Percentiles rank a stretch among this genome's conserved stretches.
These are phyloP conservation scores for Chaenocephalus aceratus DNA, from an alignment of 2,113 vertebrate genomes.

Conservation along the genomic window DNA sequence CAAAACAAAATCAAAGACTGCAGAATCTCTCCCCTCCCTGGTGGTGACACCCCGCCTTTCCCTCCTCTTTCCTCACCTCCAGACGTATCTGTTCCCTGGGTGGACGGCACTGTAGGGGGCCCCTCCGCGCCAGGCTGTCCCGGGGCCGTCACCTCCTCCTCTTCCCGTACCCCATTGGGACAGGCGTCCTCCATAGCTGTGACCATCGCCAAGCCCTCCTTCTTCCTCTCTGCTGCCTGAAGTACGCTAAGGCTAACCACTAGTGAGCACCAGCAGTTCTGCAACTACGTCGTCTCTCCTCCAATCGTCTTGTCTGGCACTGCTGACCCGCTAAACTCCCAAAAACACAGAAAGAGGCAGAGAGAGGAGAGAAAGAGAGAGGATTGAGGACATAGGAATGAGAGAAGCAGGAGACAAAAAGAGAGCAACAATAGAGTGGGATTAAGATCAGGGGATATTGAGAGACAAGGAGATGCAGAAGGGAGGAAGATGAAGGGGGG, in stretches of 20 bases:
- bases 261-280: conserved; percentile 46
- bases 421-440: conserved; percentile 44
- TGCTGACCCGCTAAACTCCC: conserved; percentile 47
- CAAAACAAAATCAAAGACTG: conserved; percentile 8
- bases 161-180: conserved; percentile 70
- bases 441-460: conserved; percentile 58
- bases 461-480: conserved; percentile 12
- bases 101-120: conserved; percentile 42
- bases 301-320: conserved; percentile 47
- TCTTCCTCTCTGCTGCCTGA: conserved; percentile 59
- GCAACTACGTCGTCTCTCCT: conserved; percentile 59
- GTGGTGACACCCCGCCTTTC: neutral
- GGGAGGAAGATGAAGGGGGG: conserved; percentile 18
- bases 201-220: conserved; percentile 73
- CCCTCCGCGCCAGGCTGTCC: conserved; percentile 55
- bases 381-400: conserved; percentile 35
- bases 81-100: conserved; percentile 65
- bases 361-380: neutral
- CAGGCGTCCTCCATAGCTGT: conserved; percentile 76
- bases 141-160: conserved; percentile 58
- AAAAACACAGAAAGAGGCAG: neutral
- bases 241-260: conserved; percentile 67
- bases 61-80: conserved; percentile 74
- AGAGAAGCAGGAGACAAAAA: conserved; percentile 45
- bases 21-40: neutral